Evolutionary conservation across 2,113 vertebrate genomes (phyloP), one percentile per base, ranked within the genome.

Genomic region (Colaptes auratus): DNA sequence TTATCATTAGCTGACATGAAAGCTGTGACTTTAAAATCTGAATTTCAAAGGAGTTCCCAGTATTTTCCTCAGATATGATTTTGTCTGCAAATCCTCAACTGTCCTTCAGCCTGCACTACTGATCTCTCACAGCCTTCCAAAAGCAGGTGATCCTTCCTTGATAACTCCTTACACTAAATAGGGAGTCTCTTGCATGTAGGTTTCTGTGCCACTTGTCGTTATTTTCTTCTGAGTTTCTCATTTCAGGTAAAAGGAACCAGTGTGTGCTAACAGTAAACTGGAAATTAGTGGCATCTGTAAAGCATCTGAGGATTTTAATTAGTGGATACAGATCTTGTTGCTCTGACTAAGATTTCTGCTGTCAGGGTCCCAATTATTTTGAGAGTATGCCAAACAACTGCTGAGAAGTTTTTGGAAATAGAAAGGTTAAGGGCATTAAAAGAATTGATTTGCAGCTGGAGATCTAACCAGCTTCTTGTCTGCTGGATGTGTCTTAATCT

Each of bases 21-120:
- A 96, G 75, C 76, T 88, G n/a, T 75, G 92, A 82, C 80, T 93
- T 89, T 30, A 81, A 89, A 80, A 82, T 95, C 33, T 90, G 82
- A 95, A 93, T 93, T 91, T 96, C 86, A 92, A 73, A 94, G 79
- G 42, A 78, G 39, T 85, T 77, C 82, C 91, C 3, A 12, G 1
- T 90, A 83, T 85, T 94, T 89, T 42, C 90, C n/a, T 90, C 44
- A 65, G 59, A 65, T 92, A 27, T 67, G 15, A 20, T 76, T 95
- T 93, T 74, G 84, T 87, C 71, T 92, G 16, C 71, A 92, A 94
- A 90, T 93, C 86, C 72, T 76, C 58, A 42, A 5, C 63, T 80
- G 11, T 87, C n/a, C 60, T 93, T 90, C 48, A 48, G 63, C 73
- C 53, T 87, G 73, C 10, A 13, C 11, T 3, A 53, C 53, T 69